phyloP scores from a whole-genome alignment of 2,888 invertebrate species.

The Conistra vaccinii region DNA sequence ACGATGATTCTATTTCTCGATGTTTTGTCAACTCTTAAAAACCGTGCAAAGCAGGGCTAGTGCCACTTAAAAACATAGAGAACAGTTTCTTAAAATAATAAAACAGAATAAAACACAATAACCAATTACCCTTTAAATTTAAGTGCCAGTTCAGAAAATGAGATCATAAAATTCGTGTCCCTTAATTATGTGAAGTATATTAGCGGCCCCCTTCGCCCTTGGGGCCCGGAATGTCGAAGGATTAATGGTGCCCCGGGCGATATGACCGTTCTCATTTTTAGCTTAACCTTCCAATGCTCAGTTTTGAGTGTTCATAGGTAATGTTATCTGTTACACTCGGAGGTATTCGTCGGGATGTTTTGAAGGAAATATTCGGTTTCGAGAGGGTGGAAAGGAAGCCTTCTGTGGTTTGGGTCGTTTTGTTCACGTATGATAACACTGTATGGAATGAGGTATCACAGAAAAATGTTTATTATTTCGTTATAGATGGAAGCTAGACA shows the following conservation, averaged over 20 bases:
- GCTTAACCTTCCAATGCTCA: constrained; percentile 52
- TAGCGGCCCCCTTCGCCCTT: constrained; percentile 43
- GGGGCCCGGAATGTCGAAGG: constrained; percentile 66
- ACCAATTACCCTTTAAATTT: constrained; percentile 50
- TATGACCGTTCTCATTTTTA: constrained; percentile 65
- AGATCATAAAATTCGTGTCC: constrained; percentile 58
- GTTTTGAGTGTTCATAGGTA: constrained; percentile 55
- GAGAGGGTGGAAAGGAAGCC: background rate
- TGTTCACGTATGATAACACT: background rate
- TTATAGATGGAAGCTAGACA: background rate
- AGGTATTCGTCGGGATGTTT: constrained; percentile 10
- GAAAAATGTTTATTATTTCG: background rate
- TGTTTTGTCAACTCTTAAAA: background rate
- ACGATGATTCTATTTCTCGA: no score
- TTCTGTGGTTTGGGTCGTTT: background rate
- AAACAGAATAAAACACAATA: constrained; percentile 19
- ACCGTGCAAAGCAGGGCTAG: background rate
- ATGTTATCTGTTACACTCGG: constrained; percentile 55
- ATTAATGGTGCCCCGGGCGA: constrained; percentile 67
- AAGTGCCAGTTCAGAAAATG: constrained; percentile 49
- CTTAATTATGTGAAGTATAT: constrained; percentile 66
- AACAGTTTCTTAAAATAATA: constrained; percentile 1
- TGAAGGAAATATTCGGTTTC: background rate
- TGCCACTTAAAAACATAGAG: background rate
- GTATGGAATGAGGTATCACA: background rate